These are phyloP conservation scores for Branchinecta lynchi DNA, from an alignment of 1,140 invertebrate species.

Conservation along the genomic window DNA sequence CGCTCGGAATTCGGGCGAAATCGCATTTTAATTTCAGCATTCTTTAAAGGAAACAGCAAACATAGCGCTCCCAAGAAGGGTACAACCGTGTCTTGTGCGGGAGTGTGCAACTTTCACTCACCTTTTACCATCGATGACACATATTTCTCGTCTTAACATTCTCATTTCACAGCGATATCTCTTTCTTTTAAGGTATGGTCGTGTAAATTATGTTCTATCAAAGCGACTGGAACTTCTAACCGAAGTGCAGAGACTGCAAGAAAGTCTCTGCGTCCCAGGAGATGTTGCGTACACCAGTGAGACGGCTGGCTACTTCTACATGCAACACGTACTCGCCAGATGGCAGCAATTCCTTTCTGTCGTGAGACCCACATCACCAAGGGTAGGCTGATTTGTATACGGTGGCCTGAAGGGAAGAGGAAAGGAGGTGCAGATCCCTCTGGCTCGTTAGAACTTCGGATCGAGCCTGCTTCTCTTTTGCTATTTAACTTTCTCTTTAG, in stretches of 20 bases:
- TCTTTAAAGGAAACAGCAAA: no score
- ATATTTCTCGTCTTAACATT: no score
- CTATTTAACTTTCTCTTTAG: no score
- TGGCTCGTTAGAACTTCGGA: no score
- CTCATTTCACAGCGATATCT: not conserved
- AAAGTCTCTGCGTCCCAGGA: constrained; percentile 53
- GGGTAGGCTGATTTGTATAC: constrained; percentile 13
- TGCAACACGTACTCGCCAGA: constrained; percentile 66
- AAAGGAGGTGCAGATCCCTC: not conserved
- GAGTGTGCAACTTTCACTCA: no score
- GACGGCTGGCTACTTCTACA: constrained; percentile 83
- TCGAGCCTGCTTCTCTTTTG: no score
- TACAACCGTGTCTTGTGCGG: no score
- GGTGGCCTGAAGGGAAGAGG: not conserved
- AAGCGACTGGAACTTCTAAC: constrained; percentile 79
- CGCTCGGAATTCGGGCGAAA: no score
- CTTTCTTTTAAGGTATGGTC: constrained; percentile 58
- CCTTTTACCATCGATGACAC: no score
- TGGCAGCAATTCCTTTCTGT: constrained; percentile 75
- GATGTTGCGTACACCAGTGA: constrained; percentile 97
- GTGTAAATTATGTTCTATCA: constrained; percentile 93
- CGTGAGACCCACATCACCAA: constrained; percentile 36
- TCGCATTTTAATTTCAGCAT: no score
- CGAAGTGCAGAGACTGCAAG: constrained; percentile 76
- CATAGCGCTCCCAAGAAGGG: no score